Conservation (phyloP, 2,888 invertebrate genomes). For the Drosophila kuntzei region DNA sequence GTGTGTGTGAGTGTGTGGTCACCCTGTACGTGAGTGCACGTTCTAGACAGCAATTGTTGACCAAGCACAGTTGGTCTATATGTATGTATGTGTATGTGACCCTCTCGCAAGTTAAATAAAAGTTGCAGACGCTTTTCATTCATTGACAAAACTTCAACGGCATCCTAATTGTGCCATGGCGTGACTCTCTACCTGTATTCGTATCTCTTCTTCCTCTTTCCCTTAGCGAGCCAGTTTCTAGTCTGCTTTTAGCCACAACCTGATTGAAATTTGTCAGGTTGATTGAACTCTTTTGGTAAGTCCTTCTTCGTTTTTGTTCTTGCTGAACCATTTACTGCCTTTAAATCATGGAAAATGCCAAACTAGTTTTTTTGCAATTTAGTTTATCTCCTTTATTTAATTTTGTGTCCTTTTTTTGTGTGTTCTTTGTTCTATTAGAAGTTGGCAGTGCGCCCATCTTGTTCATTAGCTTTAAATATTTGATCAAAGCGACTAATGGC, state of each 20-base stretch:
- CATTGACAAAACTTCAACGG: slow-evolving; percentile 77
- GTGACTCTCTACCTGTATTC: slow-evolving; percentile 48
- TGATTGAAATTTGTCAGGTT: slow-evolving; percentile 79
- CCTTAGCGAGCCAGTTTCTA: background rate
- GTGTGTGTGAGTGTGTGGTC: slow-evolving; percentile 15
- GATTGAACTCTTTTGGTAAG: slow-evolving; percentile 69
- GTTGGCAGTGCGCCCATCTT: slow-evolving; percentile 55
- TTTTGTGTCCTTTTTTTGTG: slow-evolving; percentile 22
- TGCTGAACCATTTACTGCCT: slow-evolving; percentile 26
- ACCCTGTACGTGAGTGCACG: slow-evolving; percentile 62
- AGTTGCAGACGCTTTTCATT: slow-evolving; percentile 76
- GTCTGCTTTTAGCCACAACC: slow-evolving; percentile 63
- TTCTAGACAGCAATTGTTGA: slow-evolving; percentile 69
- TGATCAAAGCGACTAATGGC: slow-evolving; percentile 76
- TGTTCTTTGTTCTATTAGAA: slow-evolving; percentile 42
- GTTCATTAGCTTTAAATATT: slow-evolving; percentile 79
- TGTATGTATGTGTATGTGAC: slow-evolving; percentile 24
- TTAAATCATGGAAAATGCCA: slow-evolving; percentile 62
- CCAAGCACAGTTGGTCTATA: slow-evolving; percentile 53
- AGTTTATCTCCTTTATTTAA: background rate
- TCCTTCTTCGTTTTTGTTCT: slow-evolving; percentile 14
- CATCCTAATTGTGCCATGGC: slow-evolving; percentile 74
- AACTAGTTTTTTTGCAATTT: slow-evolving; percentile 50
- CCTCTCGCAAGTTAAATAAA: slow-evolving; percentile 74
- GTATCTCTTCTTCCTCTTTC: background rate